Evolutionary conservation across 23 tunicate species (phyloP).

Genomic region (Ascidia mentula): DNA sequence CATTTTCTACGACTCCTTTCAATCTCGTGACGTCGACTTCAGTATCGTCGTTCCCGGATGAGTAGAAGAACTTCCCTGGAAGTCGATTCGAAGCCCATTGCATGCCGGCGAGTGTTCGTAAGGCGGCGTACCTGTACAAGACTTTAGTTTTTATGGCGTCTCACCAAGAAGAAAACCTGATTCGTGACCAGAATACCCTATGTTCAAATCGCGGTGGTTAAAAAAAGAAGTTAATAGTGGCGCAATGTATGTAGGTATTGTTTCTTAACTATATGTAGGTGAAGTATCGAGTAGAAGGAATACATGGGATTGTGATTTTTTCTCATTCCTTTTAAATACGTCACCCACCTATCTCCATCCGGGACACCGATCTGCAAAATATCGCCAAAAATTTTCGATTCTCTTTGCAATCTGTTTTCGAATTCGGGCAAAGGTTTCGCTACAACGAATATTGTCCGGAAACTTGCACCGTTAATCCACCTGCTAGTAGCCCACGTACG

Average conservation of each 20-base stretch:
- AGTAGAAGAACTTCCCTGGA: not conserved
- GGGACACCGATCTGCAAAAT: constrained; percentile 58
- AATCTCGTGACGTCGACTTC: not conserved
- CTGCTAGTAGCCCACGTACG: constrained; percentile 1
- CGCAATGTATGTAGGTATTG: too few relatives aligned
- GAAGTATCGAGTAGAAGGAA: too few relatives aligned
- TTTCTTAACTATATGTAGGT: too few relatives aligned
- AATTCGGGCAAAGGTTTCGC: not conserved
- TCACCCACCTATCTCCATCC: constrained; percentile 38
- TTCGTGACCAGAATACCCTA: too few relatives aligned
- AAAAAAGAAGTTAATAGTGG: too few relatives aligned
- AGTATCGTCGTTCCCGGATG: constrained; percentile 7
- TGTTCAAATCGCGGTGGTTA: too few relatives aligned
- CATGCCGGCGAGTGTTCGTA: constrained; percentile 7
- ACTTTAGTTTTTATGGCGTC: too few relatives aligned
- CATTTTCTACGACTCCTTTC: not conserved
- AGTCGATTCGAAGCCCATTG: constrained; percentile 1
- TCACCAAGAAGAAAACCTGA: too few relatives aligned
- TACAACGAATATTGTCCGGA: not conserved
- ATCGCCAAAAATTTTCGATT: constrained; percentile 34
- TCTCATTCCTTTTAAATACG: not conserved
- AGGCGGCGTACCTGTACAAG: not conserved
- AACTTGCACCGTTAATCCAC: not conserved
- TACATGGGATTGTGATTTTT: too few relatives aligned
- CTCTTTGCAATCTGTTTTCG: not conserved